Evolutionary conservation across 2,888 invertebrate species (phyloP), one percentile per base, ranked within the genome.

Genomic region (Callimorpha dominula): DNA sequence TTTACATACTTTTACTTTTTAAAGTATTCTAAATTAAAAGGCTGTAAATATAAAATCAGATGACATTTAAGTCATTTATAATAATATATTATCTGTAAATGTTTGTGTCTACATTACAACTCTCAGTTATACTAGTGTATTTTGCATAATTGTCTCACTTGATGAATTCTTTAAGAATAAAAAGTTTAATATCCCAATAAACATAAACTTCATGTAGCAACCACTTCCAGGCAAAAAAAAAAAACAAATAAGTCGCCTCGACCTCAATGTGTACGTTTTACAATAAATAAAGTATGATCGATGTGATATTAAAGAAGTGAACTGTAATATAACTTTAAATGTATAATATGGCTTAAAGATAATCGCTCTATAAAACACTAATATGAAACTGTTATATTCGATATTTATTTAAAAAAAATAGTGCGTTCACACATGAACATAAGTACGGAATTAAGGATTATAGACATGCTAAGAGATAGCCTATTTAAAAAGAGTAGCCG

Each of bases 81-180:
- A 54, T 54, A 43, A 42, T 42, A 54, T 54, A 52, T n/a, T n/a
- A 54, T 43, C 54, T 67, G 43, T 54, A 14, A 42, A 42, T 52
- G n/a, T 52, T n/a, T 54, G 49, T 63, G 49, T 65, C 31, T 42
- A 17, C 7, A 9, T 40, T 67, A 42, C 6, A 67, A 4, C 14
- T 15, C 12, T 42, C 54, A 43, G n/a, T 54, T 43, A 43, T 20
- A 11, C 12, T 54, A 12, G n/a, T n/a, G n/a, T 14, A 54, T 43
- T 42, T 42, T 12, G 8, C n/a, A 54, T 54, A 67, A 67, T 67
- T 54, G 42, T 43, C 52, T 6, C 42, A n/a, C 42, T 2, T 67
- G 67, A 42, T 54, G 42, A 67, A 67, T 67, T 54, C 54, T 67
- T 67, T 67, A 54, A 42, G 42, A 54, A 43, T 65, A 49, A 50